Percentiles rank a stretch among this genome's conserved stretches.
phyloP scores from a whole-genome alignment of 2,888 invertebrate species.

The Norana najaformis region DNA sequence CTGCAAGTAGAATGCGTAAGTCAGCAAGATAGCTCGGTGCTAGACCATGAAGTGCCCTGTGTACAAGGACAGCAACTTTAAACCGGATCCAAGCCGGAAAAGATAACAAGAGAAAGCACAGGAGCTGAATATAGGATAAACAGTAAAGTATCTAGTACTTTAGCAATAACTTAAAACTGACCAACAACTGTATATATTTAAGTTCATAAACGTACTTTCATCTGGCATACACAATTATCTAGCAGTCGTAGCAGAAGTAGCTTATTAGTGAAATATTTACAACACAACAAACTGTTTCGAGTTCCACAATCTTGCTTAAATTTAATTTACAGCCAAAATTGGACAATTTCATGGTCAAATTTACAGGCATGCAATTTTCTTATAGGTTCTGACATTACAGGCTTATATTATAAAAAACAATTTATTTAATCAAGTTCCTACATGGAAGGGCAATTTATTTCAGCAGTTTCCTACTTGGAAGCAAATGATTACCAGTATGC shows the following conservation, averaged over 20 bases:
- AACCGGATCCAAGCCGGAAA: too few species aligned
- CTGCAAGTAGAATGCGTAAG: too few species aligned
- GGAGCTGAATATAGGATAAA: too few species aligned
- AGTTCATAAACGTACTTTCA: not conserved
- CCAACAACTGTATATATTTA: not conserved
- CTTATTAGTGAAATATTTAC: not conserved
- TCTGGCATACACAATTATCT: not conserved
- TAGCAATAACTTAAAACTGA: not conserved
- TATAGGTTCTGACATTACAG: not conserved
- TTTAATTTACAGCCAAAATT: not conserved
- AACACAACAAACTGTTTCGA: not conserved
- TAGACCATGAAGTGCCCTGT: too few species aligned
- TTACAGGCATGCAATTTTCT: not conserved
- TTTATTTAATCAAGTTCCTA: not conserved
- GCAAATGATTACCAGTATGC: not conserved
- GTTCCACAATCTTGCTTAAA: not conserved
- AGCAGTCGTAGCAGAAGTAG: conserved; percentile 13
- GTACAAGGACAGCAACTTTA: too few species aligned
- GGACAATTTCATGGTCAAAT: not conserved
- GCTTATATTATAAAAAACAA: not conserved
- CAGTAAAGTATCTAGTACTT: too few species aligned
- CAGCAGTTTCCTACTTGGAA: not conserved
- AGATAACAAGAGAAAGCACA: too few species aligned
- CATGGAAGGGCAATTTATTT: not conserved
- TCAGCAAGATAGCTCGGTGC: too few species aligned